These are phyloP conservation scores for Notospermus geniculatus DNA, from an alignment of 1,140 invertebrate genomes.

Conservation along the genomic window DNA sequence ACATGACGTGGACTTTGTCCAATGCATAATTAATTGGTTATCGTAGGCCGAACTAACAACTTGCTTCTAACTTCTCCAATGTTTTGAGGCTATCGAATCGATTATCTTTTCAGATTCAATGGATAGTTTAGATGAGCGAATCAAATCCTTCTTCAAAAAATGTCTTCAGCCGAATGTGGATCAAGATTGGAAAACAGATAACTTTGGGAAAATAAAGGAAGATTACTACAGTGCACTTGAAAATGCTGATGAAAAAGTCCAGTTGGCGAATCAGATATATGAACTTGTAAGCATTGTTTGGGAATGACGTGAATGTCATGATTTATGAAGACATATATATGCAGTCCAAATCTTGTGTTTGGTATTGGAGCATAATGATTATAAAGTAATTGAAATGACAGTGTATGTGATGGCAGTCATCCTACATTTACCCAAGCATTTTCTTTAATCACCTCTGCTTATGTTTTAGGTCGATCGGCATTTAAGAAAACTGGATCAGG, in stretches of 20 bases:
- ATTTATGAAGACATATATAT: slow-evolving; percentile 5
- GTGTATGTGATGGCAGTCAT: too few relatives aligned
- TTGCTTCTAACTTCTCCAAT: too few relatives aligned
- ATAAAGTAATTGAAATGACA: background rate
- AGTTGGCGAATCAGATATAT: slow-evolving; percentile 90
- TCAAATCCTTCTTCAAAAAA: slow-evolving; percentile 77
- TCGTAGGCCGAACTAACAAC: too few relatives aligned
- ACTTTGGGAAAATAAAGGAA: slow-evolving; percentile 80
- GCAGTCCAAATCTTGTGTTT: background rate
- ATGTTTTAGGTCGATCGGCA: slow-evolving; percentile 78
- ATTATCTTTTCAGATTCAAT: slow-evolving; percentile 88
- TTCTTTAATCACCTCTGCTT: too few relatives aligned
- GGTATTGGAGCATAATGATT: background rate
- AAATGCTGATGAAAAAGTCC: slow-evolving; percentile 83
- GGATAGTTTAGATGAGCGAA: slow-evolving; percentile 87
- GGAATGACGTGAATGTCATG: too few relatives aligned
- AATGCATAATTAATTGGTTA: too few relatives aligned
- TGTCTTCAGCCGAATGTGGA: slow-evolving; percentile 71
- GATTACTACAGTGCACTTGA: slow-evolving; percentile 92
- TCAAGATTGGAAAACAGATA: slow-evolving; percentile 74
- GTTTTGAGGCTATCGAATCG: too few relatives aligned
- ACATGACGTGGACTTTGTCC: too few relatives aligned
- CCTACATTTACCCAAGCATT: too few relatives aligned
- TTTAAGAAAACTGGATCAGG: slow-evolving; percentile 86
- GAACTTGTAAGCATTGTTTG: slow-evolving; percentile 71